Conservation (phyloP, 37 sponge, comb jelly and placozoan species). For the Hormiphora californensis region DNA sequence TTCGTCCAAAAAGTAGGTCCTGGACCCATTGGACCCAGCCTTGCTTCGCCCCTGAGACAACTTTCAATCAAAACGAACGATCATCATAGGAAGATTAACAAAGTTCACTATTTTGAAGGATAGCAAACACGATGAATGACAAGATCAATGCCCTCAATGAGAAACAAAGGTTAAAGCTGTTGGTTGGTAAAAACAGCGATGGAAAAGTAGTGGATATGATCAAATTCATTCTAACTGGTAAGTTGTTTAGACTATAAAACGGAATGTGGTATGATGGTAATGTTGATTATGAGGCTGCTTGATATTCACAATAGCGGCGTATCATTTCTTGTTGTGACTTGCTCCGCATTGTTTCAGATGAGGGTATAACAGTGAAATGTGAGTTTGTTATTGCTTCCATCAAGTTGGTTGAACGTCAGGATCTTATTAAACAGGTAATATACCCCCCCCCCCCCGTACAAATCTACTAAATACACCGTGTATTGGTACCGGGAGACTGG, state of each 20-base stretch:
- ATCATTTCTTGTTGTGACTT: no score
- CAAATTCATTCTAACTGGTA: neutral
- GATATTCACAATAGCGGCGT: no score
- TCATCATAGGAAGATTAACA: no score
- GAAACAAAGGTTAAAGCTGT: neutral
- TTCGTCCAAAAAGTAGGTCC: no score
- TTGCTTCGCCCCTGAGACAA: no score
- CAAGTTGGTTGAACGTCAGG: neutral
- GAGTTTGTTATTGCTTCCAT: neutral
- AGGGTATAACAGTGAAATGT: neutral
- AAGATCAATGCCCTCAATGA: neutral
- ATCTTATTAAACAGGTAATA: conserved; percentile 45
- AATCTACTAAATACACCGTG: neutral
- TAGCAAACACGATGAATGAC: no score
- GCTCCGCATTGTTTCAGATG: neutral
- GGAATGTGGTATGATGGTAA: neutral
- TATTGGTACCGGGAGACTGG: neutral
- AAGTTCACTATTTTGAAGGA: no score
- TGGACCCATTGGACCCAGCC: no score
- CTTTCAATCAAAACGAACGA: no score
- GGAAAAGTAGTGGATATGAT: neutral
- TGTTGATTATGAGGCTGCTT: no score
- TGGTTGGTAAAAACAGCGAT: neutral
- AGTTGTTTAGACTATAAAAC: neutral
- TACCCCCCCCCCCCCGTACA: no score